Conservation (phyloP, 2,888 invertebrate species). For the Xestoiulus laeticollis region DNA sequence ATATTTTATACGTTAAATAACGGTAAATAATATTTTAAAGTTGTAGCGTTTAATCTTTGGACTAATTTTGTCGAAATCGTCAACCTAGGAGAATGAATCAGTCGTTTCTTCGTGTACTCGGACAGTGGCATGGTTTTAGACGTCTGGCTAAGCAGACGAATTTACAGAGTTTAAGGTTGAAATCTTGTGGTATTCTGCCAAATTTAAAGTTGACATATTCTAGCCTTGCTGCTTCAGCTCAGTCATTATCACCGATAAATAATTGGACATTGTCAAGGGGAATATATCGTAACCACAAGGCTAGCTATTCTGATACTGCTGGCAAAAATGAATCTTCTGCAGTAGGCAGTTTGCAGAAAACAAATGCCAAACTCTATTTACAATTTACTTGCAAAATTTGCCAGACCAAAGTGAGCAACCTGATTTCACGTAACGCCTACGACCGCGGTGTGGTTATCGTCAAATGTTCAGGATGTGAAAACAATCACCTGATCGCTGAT, state of each 20-base stretch:
- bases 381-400: slow-evolving; percentile 92
- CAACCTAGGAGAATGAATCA: background rate
- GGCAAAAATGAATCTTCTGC: background rate
- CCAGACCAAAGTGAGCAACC: slow-evolving; percentile 76
- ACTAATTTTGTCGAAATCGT: background rate
- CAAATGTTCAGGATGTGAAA: slow-evolving; percentile 84
- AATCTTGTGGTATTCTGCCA: background rate
- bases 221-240: background rate
- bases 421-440: slow-evolving; percentile 86
- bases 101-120: background rate
- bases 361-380: slow-evolving; percentile 71
- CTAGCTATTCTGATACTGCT: background rate
- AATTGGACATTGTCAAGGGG: background rate
- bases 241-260: background rate
- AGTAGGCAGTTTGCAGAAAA: background rate
- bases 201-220: background rate
- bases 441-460: slow-evolving; percentile 91
- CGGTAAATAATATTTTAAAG: background rate
- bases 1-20: too few relatives aligned
- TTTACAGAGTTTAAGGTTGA: background rate
- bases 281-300: background rate
- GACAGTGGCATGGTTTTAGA: background rate
- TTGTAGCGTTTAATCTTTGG: background rate
- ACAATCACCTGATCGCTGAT: slow-evolving; percentile 94
- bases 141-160: background rate